phyloP scores from a whole-genome alignment of 2,797 vertebrate species.

The Menidia menidia region DNA sequence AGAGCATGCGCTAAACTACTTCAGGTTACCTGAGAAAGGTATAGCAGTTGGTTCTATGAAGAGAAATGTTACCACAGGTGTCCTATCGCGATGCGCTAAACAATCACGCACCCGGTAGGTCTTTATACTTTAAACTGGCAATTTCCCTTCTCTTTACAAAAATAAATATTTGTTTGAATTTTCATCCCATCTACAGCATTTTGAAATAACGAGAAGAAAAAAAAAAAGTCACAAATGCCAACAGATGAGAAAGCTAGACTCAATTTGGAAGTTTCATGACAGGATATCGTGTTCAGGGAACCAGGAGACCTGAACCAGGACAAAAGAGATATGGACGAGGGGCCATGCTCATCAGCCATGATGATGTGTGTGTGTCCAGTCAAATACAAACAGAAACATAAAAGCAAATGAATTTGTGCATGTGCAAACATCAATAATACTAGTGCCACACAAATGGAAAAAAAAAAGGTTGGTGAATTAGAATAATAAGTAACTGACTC shows the following conservation, averaged over 20 bases:
- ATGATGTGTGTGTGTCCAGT: neutral
- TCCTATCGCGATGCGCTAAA: conserved; percentile 52
- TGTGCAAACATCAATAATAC: neutral
- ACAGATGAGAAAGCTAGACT: conserved; percentile 56
- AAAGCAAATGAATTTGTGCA: neutral
- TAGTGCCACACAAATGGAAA: neutral
- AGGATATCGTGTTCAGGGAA: conserved; percentile 36
- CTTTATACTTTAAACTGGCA: conserved; percentile 42
- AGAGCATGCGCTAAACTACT: conserved; percentile 74
- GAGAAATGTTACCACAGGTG: conserved; percentile 50
- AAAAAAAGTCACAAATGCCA: conserved; percentile 50
- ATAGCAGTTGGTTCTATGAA: conserved; percentile 73
- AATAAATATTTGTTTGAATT: conserved; percentile 58
- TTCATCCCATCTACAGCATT: conserved; percentile 51
- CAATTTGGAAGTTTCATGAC: conserved; percentile 42
- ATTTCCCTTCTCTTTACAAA: conserved; percentile 64
- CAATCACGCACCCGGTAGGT: conserved; percentile 40
- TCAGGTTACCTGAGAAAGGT: conserved; percentile 83
- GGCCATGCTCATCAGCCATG: neutral
- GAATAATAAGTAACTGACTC: neutral
- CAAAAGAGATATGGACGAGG: neutral
- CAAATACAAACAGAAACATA: neutral
- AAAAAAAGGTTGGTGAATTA: neutral
- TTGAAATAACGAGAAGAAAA: conserved; percentile 30
- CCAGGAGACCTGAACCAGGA: neutral